Base-by-base conservation (phyloP, 2,113 vertebrate species). In the Halichoeres trimaculatus region DNA sequence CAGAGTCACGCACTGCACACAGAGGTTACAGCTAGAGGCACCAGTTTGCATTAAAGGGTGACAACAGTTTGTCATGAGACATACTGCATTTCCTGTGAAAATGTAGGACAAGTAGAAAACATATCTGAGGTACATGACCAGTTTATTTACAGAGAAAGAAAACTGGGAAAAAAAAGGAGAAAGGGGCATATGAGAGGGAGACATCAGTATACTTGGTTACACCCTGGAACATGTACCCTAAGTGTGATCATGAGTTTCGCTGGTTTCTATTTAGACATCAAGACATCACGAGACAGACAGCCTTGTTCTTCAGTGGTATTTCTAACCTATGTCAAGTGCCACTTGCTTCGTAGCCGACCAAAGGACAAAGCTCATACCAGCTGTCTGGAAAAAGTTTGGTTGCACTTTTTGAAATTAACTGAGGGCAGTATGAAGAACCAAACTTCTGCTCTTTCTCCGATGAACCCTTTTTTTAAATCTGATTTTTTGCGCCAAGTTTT, bases 1-100 rank as follows among this genome's bases (percentile, higher is more conserved):
- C 30, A 19, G 13, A 34, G 54, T 59, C 60, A 62, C 50, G 8
- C 40, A 38, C n/a, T 36, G 5, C 1, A 20, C 13, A 55, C 16
- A 55, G 56, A 84, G 57, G 60, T 60, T 69, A 63, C n/a, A 77
- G 76, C 79, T 77, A 8, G 2, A 74, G 51, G 59, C 59, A 34
- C 50, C 48, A 30, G 22, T 61, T 58, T 22, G 62, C 71, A 43
- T 17, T 41, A 62, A 38, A 54, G 70, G 45, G 61, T 53, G 70
- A 51, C 54, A 51, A 16, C 48, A 59, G 62, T 67, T 55, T 60
- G 76, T 35, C 35, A 30, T 38, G 53, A 76, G 58, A 69, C 59
- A 55, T 67, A 0, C 26, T 17, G 45, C 17, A n/a, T 62, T 34
- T 48, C 11, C 52, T 51, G 17, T 50, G 34, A 66, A 56, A 48